These are phyloP conservation scores for Hyaena hyaena DNA, from an alignment of 2,113 vertebrate species.

Conservation along the genomic window DNA sequence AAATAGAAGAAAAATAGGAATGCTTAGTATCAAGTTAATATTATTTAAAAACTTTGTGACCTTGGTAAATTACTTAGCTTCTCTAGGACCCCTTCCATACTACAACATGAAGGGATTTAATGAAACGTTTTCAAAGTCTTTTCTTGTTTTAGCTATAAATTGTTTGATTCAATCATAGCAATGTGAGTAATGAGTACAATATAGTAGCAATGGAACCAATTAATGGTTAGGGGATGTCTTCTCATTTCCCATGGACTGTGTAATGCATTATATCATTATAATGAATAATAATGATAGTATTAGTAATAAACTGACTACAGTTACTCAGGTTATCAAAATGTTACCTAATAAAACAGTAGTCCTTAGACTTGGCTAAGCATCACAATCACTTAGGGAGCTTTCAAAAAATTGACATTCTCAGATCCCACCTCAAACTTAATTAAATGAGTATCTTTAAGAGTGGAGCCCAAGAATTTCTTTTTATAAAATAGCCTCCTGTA, in stretches of 20 bases:
- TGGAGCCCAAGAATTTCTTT: background rate
- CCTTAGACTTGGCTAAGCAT: background rate
- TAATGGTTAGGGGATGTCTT: background rate
- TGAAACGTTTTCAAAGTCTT: background rate
- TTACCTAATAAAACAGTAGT: background rate
- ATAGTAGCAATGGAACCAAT: background rate
- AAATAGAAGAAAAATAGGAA: background rate
- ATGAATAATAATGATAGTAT: background rate
- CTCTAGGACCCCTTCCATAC: background rate
- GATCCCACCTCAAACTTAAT: background rate
- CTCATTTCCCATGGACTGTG: background rate
- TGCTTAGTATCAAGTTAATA: background rate
- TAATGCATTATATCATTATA: background rate
- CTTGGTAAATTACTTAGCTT: background rate
- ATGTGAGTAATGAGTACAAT: background rate
- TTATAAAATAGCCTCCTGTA: background rate
- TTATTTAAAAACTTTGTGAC: background rate
- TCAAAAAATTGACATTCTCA: background rate
- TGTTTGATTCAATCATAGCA: background rate
- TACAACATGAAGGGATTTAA: background rate
- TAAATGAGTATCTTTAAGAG: background rate
- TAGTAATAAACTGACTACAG: background rate
- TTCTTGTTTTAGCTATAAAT: background rate
- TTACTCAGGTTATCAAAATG: background rate
- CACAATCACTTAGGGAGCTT: background rate